Percentiles rank a stretch among this genome's conserved stretches.
phyloP scores from a whole-genome alignment of 2,113 vertebrate genomes.

The Oreochromis niloticus region DNA sequence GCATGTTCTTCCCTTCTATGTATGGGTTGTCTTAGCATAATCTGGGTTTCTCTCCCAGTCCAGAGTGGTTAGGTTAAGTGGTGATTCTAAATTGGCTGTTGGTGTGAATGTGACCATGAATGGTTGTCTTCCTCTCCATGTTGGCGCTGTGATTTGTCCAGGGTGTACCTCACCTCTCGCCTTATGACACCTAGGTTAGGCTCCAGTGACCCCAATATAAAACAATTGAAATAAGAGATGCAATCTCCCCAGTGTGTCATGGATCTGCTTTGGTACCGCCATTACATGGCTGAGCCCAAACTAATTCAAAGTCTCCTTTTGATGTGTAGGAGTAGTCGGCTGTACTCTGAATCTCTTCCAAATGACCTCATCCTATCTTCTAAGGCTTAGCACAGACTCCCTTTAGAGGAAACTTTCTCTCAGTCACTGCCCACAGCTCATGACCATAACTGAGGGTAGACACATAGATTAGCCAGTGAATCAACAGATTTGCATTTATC shows the following conservation, averaged over 20 bases:
- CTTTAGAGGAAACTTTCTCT: not conserved
- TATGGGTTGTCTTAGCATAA: not conserved
- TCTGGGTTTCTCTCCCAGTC: not conserved
- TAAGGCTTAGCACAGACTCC: not conserved
- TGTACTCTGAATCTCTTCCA: not conserved
- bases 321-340: not conserved
- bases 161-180: not conserved
- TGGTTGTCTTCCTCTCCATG: not conserved
- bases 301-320: not conserved
- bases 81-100: not conserved
- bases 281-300: not conserved
- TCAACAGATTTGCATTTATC: not conserved
- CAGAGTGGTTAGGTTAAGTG: not conserved
- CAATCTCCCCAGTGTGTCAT: not conserved
- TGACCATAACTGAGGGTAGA: not conserved
- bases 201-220: not conserved
- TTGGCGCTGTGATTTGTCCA: not conserved
- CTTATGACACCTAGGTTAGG: not conserved
- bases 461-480: not conserved
- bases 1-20: not conserved
- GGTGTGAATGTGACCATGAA: not conserved
- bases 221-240: not conserved
- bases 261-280: not conserved
- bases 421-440: not conserved
- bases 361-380: not conserved